Evolutionary conservation across 2,113 vertebrate species (phyloP).

Genomic region (Emydocephalus ijimae): DNA sequence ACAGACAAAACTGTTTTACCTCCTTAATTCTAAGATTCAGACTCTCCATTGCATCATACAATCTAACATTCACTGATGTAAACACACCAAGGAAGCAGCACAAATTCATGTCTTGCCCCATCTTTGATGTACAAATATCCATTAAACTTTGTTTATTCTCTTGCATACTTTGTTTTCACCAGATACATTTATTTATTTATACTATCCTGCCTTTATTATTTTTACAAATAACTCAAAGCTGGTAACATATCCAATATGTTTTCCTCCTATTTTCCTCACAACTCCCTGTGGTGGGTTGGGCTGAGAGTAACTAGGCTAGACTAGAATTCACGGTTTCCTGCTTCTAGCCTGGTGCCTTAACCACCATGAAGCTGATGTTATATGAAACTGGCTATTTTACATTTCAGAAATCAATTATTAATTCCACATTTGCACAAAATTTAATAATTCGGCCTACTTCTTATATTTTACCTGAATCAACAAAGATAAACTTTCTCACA

Average conservation of each 20-base stretch:
- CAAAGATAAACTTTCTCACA: background rate
- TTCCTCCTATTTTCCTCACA: background rate
- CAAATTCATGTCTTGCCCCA: background rate
- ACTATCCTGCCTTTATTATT: background rate
- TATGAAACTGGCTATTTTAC: background rate
- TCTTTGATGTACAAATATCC: background rate
- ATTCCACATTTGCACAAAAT: background rate
- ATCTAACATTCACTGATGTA: background rate
- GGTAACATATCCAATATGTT: background rate
- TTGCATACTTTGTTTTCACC: background rate
- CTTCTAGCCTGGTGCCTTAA: background rate
- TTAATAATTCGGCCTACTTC: background rate
- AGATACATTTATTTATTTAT: background rate
- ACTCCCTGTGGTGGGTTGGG: background rate
- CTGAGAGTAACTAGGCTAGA: background rate
- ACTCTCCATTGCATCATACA: background rate
- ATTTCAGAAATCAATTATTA: background rate
- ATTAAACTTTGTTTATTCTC: background rate
- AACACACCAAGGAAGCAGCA: background rate
- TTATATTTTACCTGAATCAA: background rate
- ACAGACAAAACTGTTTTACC: background rate
- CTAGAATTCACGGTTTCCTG: background rate
- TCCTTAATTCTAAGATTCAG: background rate
- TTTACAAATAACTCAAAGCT: background rate
- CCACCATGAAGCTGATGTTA: background rate